Base-by-base conservation (phyloP, 2,888 invertebrate genomes). In the Pristionchus maxplancki region DNA sequence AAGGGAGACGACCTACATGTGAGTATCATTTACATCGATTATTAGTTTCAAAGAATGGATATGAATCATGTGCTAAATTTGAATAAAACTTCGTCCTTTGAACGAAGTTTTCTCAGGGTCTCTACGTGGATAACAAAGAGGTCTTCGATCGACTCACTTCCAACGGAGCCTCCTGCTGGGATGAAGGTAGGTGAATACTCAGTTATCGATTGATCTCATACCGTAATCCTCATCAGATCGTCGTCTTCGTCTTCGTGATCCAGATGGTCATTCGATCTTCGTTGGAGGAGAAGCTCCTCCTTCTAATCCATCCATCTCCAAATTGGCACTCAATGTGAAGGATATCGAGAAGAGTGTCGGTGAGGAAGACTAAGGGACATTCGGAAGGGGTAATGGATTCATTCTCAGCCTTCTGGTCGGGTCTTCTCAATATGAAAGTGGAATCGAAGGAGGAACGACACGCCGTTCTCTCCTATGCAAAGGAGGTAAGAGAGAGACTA, bases 251-350 rank as follows among this genome's bases (percentile, higher is more conserved):
- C 88, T 88, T 20, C 40, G 78, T 94, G 97, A 98, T 78, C 98
- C 98, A 9, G 98, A 97, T 93, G 98, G 98, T 67, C 98, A 98
- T 95, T 97, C 96, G 93, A 98, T 98, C 95, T 96, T 96, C 93
- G 96, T 98, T 87, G 95, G 97, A 86, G 96, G 97, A 44, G 96
- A 97, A 95, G 96, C 97, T 97, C 88, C 88, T 94, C 96, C 97
- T 95, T 96, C 97, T 97, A 96, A 97, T 97, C 74, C 90, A 28
- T 89, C 78, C 44, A 96, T 98, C 0, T 95, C 94, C 83, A 97
- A 97, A 95, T 97, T 98, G 1, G 96, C 97, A 0, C 95, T 98
- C 89, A 96, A 97, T 24, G 96, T 97, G 90, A 97, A 97, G 1
- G 96, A 97, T 95, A 95, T 98, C 89, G 95, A 96, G 31, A 96